Conservation (phyloP, 2,888 invertebrate species). For the Proisotoma minuta region DNA sequence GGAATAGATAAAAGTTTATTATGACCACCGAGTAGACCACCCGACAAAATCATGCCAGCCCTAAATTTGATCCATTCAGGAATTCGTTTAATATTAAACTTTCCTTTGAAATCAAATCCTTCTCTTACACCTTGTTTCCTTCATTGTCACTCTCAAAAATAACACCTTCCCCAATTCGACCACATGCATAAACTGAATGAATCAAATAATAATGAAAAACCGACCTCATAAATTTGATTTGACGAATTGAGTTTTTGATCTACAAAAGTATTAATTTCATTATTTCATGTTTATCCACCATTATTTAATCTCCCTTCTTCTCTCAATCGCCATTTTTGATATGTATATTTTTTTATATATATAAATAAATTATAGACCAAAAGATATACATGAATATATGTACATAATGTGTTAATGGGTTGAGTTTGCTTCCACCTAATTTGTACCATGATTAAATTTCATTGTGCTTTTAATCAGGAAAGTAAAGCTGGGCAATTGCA, state of each 20-base stretch:
- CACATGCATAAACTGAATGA: neutral
- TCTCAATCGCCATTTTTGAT: neutral
- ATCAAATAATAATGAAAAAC: neutral
- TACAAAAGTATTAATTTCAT: slow-evolving; percentile 1
- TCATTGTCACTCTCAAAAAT: neutral
- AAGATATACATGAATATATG: no score
- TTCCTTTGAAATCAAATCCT: neutral
- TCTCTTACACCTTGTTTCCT: neutral
- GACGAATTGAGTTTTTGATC: no score
- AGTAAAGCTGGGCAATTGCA: no score
- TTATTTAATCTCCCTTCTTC: neutral
- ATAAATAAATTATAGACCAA: no score
- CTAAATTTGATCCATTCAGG: neutral
- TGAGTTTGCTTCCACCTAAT: neutral
- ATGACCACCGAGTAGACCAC: no score
- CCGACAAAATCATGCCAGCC: neutral
- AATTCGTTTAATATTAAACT: slow-evolving; percentile 2
- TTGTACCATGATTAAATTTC: neutral
- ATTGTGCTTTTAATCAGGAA: slow-evolving; percentile 6
- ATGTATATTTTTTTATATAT: neutral
- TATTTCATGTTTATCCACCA: neutral
- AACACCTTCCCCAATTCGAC: neutral
- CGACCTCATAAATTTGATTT: neutral
- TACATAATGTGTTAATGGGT: no score
- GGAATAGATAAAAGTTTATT: neutral